phyloP scores from a whole-genome alignment of 1,140 invertebrate genomes.

The Cyrtorhinus lividipennis region DNA sequence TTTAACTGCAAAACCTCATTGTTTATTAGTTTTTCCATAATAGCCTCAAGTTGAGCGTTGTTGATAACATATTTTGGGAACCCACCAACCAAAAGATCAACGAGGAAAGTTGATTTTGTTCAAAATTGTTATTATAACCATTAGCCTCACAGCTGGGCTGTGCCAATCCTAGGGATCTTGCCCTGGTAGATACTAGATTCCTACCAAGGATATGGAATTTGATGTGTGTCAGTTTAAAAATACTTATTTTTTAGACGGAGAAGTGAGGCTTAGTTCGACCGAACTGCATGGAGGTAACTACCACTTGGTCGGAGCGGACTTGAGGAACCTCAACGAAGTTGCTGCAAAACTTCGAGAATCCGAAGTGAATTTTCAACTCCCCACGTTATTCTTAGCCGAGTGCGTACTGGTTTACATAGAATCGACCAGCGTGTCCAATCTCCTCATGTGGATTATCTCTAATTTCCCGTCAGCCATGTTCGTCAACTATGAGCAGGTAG shows the following conservation, averaged over 20 bases:
- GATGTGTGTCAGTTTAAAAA: too few relatives aligned
- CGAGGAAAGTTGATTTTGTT: too few relatives aligned
- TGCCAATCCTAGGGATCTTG: too few relatives aligned
- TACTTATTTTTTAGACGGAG: conserved; percentile 61
- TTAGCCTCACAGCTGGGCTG: too few relatives aligned
- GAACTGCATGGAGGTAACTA: conserved; percentile 85
- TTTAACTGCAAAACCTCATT: too few relatives aligned
- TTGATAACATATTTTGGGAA: too few relatives aligned
- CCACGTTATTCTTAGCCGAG: conserved; percentile 85
- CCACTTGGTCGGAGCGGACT: conserved; percentile 77
- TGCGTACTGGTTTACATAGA: conserved; percentile 96
- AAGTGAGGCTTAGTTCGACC: conserved; percentile 66
- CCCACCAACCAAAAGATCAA: too few relatives aligned
- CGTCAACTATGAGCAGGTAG: conserved; percentile 84
- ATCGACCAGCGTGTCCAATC: conserved; percentile 48
- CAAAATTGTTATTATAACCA: too few relatives aligned
- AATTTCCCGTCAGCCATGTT: conserved; percentile 67
- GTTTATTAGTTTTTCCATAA: too few relatives aligned
- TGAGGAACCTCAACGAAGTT: conserved; percentile 65
- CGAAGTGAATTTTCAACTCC: conserved; percentile 54
- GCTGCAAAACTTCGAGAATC: conserved; percentile 60
- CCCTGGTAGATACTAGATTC: too few relatives aligned
- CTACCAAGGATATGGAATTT: too few relatives aligned
- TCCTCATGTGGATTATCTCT: conserved; percentile 60
- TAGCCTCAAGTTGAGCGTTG: too few relatives aligned